Evolutionary conservation across 2,888 invertebrate species (phyloP), one percentile per base, ranked within the genome.

Genomic region (Druceiella hillmani): DNA sequence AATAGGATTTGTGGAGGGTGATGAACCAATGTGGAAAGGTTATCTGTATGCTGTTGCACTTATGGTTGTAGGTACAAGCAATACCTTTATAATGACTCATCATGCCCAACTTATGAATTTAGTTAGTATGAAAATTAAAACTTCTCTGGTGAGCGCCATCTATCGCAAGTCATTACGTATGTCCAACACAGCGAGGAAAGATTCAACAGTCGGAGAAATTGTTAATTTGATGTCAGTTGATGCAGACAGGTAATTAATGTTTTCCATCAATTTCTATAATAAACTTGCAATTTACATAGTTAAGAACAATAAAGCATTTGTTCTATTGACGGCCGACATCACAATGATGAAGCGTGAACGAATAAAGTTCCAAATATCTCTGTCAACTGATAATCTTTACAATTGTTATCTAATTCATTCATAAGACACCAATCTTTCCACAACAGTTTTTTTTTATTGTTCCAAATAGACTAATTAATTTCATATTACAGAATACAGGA

Each of bases 191-290:
- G 75, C 83, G 0, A 67, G 79, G 37, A 83, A 81, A 55, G 79
- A 81, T 49, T 78, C 80, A 0, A 83, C 84, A 0, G 79, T 84
- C 3, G 86, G 87, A 33, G 86, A 87, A 72, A 85, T 87, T 48
- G 85, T 87, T 2, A 87, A 87, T 59, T 63, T 87, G 42, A 86
- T 87, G 86, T 78, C 83, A 3, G 85, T 87, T 1, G 87, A 87
- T 59, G 83, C 85, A 1, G 86, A 87, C 55, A 66, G 77, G 50
- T 82, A 86, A 51, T n/a, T n/a, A n/a, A n/a, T n/a, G n/a, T n/a
- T n/a, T n/a, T n/a, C n/a, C n/a, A n/a, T n/a, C n/a, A n/a, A n/a
- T n/a, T n/a, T n/a, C n/a, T n/a, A n/a, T n/a, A n/a, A n/a, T n/a
- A n/a, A n/a, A n/a, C n/a, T n/a, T n/a, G n/a, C n/a, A n/a, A n/a